phyloP scores from a whole-genome alignment of 2,113 vertebrate species.

The Brevimyrus niger region DNA sequence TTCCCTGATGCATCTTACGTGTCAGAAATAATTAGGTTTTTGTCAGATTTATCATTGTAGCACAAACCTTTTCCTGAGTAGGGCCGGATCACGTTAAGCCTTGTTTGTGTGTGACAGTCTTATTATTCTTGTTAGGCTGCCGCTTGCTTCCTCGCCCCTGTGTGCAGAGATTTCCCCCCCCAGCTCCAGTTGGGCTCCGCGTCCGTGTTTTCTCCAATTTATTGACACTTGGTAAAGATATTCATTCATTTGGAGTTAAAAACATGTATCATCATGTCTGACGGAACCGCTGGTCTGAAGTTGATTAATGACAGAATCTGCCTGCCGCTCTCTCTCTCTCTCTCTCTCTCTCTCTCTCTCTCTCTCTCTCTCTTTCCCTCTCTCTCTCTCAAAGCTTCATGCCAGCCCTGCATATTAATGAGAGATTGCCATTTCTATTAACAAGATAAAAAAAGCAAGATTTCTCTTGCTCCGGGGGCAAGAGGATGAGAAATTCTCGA shows the following conservation, averaged over 20 bases:
- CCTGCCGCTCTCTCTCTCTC: conserved; percentile 53
- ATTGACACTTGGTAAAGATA: conserved; percentile 99
- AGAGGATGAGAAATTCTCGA: conserved; percentile 88
- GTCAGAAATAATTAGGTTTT: conserved; percentile 99
- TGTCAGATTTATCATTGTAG: conserved; percentile 99
- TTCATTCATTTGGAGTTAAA: conserved; percentile 99
- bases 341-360: neutral
- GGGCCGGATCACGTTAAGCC: conserved; percentile 95
- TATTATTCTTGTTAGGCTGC: conserved; percentile 99
- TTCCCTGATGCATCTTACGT: conserved; percentile 98
- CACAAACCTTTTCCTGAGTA: conserved; percentile 89
- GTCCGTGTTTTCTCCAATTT: conserved; percentile 82
- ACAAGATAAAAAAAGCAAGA: conserved; percentile 90
- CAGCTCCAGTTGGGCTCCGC: conserved; percentile 74
- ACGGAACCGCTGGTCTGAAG: conserved; percentile 94
- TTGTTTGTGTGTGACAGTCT: conserved; percentile 99
- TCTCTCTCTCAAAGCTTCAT: conserved; percentile 45
- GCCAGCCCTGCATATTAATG: conserved; percentile 99
- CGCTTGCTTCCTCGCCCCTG: conserved; percentile 78
- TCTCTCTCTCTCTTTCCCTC: neutral
- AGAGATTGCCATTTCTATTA: conserved; percentile 99
- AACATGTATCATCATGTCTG: conserved; percentile 99
- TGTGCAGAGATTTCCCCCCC: conserved; percentile 78
- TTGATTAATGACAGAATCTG: conserved; percentile 99
- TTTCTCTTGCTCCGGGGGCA: conserved; percentile 96